A percentile compares a stretch with the other conserved stretches of the same genome.
Evolutionary conservation across 1,140 invertebrate species (phyloP).

Genomic region (Campoletis sonorensis): DNA sequence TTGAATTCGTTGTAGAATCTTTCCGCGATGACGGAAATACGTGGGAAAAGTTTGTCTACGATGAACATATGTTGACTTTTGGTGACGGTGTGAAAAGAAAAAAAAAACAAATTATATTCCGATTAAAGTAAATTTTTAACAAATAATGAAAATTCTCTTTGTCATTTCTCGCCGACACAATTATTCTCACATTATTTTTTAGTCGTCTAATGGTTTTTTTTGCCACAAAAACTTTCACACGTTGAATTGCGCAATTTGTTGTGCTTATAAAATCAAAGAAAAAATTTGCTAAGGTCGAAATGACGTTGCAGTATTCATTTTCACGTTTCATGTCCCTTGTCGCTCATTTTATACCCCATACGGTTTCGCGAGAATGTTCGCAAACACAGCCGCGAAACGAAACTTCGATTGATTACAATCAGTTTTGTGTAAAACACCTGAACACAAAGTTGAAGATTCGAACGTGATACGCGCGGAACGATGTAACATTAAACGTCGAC

Average conservation of each 20-base stretch:
- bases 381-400: neutral
- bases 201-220: neutral
- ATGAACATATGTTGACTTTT: neutral
- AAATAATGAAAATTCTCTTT: neutral
- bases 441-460: neutral
- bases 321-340: neutral
- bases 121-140: neutral
- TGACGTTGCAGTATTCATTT: neutral
- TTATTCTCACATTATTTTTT: neutral
- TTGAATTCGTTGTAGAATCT: neutral
- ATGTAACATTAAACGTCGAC: neutral
- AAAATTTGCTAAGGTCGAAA: neutral
- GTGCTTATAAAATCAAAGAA: neutral
- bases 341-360: conserved; percentile 3
- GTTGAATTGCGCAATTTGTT: neutral
- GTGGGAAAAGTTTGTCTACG: neutral
- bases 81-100: neutral
- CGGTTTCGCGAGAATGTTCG: no score
- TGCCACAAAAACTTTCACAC: neutral
- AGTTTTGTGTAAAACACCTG: neutral
- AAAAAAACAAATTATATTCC: neutral
- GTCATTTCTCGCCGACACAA: no score
- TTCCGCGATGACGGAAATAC: neutral
- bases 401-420: neutral
- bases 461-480: neutral